Evolutionary conservation across 2,888 invertebrate genomes (phyloP).

Genomic region (Xylota segnis): DNA sequence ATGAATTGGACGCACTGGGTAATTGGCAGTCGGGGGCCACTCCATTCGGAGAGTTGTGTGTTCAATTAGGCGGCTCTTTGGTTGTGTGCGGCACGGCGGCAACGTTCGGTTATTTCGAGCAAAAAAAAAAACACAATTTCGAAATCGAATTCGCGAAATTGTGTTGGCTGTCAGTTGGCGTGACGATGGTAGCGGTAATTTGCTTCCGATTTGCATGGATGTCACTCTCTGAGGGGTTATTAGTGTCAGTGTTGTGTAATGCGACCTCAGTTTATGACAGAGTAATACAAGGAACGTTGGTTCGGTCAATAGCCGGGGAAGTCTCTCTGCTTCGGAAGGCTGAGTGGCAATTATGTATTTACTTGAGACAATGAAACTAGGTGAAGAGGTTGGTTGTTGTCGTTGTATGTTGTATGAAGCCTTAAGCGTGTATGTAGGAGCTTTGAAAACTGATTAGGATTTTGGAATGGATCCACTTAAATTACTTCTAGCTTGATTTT

Average conservation of each 20-base stretch:
- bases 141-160: conserved; percentile 59
- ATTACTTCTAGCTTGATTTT: too few species aligned
- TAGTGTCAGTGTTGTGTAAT: conserved; percentile 55
- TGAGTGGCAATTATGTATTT: neutral
- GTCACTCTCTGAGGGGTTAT: conserved; percentile 49
- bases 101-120: conserved; percentile 24
- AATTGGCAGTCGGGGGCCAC: conserved; percentile 40
- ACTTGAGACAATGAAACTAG: conserved; percentile 24
- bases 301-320: conserved; percentile 37
- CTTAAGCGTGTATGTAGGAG: neutral
- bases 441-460: too few species aligned
- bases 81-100: conserved; percentile 2
- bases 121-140: conserved; percentile 35
- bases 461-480: too few species aligned
- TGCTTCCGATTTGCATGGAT: conserved; percentile 71
- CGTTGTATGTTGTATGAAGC: neutral
- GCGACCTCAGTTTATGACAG: conserved; percentile 45
- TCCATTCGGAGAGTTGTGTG: conserved; percentile 50
- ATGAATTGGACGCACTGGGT: conserved; percentile 70
- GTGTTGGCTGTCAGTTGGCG: conserved; percentile 58
- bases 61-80: conserved; percentile 64
- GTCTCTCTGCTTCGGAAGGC: conserved; percentile 10
- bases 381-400: conserved; percentile 29
- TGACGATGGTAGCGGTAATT: conserved; percentile 57
- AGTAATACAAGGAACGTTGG: neutral